phyloP scores from a whole-genome alignment of 2,113 vertebrate genomes.

The Pogona vitticeps region DNA sequence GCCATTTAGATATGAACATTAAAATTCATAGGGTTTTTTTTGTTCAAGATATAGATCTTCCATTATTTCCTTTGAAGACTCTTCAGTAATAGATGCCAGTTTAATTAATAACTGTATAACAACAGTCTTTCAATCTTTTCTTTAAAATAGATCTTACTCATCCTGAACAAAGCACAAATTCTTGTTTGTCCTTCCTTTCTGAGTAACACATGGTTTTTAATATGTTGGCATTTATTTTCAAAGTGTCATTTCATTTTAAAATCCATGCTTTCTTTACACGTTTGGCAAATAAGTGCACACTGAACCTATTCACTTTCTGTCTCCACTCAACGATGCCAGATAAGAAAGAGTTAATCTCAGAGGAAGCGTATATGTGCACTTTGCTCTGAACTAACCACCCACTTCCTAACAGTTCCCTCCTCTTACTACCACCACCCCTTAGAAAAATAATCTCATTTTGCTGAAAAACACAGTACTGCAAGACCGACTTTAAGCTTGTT shows the following conservation, averaged over 20 bases:
- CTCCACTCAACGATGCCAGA: conserved; percentile 37
- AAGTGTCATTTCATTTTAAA: conserved; percentile 5
- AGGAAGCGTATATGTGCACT: conserved; percentile 77
- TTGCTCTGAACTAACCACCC: conserved; percentile 82
- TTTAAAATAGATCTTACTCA: conserved; percentile 75
- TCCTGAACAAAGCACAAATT: conserved; percentile 74
- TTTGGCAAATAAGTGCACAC: conserved; percentile 20
- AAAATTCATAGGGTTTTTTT: neutral
- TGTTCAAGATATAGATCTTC: neutral
- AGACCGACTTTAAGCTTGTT: conserved; percentile 71
- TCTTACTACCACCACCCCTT: conserved; percentile 48
- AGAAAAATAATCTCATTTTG: conserved; percentile 51
- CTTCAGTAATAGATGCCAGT: conserved; percentile 34
- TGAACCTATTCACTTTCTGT: neutral
- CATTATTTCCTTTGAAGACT: conserved; percentile 59
- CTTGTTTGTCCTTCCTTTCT: conserved; percentile 71
- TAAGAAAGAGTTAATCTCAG: conserved; percentile 78
- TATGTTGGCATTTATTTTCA: conserved; percentile 49
- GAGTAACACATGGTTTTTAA: conserved; percentile 52
- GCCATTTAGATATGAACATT: neutral
- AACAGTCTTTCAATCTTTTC: conserved; percentile 40
- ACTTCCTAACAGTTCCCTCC: conserved; percentile 76
- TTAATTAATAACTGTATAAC: conserved; percentile 50
- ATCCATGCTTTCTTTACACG: conserved; percentile 43
- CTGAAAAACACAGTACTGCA: conserved; percentile 50